Evolutionary conservation across 2,888 invertebrate genomes (phyloP).

Genomic region (Clusia tigrina): DNA sequence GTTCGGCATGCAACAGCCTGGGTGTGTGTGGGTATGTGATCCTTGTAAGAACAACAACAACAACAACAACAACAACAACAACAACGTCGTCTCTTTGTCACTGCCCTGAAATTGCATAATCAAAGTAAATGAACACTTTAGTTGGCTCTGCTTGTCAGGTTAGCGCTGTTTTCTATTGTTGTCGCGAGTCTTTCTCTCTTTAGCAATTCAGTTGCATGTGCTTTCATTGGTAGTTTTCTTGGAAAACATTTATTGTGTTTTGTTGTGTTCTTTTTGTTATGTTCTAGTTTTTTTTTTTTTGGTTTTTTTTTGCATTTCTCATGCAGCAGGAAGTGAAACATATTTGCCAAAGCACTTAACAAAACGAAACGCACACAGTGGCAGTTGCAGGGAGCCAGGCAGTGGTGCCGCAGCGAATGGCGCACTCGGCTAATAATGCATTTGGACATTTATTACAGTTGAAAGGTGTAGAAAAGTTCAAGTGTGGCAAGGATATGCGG

Average conservation of each 20-base stretch:
- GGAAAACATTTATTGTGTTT: not conserved
- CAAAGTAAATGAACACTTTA: constrained; percentile 8
- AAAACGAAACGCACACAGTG: not conserved
- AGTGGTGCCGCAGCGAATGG: not conserved
- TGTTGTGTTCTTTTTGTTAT: not conserved
- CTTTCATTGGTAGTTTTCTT: not conserved
- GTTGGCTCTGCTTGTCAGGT: not conserved
- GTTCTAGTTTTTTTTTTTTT: too few relatives aligned
- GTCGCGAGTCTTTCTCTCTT: too few relatives aligned
- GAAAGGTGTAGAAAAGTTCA: not conserved
- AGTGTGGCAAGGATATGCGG: not conserved
- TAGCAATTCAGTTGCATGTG: not conserved
- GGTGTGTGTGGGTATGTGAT: not conserved
- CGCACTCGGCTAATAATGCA: not conserved
- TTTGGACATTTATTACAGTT: not conserved
- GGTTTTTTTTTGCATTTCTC: not conserved
- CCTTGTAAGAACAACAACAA: constrained; percentile 7
- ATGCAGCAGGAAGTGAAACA: not conserved
- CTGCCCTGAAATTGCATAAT: constrained; percentile 14
- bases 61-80: not conserved
- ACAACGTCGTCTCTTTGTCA: not conserved
- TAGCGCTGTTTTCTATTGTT: not conserved
- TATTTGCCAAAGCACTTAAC: not conserved
- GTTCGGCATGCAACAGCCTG: not conserved
- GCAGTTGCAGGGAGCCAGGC: not conserved